Evolutionary conservation across 1,140 invertebrate genomes (phyloP), one percentile per base, ranked within the genome.

Genomic region (Drosophila murphyi): DNA sequence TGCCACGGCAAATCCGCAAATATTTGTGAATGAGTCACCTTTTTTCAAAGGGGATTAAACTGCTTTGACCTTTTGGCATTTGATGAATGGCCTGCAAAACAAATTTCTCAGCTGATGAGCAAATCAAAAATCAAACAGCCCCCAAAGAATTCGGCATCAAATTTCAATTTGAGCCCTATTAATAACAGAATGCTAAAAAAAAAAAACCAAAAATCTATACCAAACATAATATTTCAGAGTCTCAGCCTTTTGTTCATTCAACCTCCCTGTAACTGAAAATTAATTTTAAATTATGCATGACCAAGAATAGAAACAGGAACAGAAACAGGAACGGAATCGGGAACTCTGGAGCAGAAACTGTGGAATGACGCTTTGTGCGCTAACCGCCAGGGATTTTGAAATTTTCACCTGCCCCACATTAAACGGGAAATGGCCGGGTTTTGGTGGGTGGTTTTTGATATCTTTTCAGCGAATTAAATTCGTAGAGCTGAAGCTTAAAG

Each of bases 261-360:
- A 12, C 20, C n/a, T 6, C 6, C 34, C 5, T 5, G 34, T 4
- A 34, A 34, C 34, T 85, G 80, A 87, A 89, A 89, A 89, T 89
- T 89, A 89, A 89, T 89, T 89, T 89, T 89, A 89, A 89, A 89
- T 89, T 89, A 89, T 89, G 85, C 85, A 89, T 89, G 86, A 89
- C 86, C 78, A 63, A 80, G 67, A 60, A 59, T 43, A 54, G 72
- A 72, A 82, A 20, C 20, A 20, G 20, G 20, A 20, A 20, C 20
- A 54, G 72, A 72, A 82, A 20, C 20, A 20, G 20, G 20, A 20
- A 20, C 20, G 20, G 20, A 20, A 20, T 20, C 20, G 20, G 20
- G 20, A 20, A 20, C 20, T 20, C 20, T 20, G 20, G 20, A 20
- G 20, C 20, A 20, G 20, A 20, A 20, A 20, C 20, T 20, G 57